A percentile compares a stretch with the other conserved stretches of the same genome.
These are phyloP conservation scores for Strix aluco DNA, from an alignment of 2,113 vertebrate genomes.

Conservation along the genomic window DNA sequence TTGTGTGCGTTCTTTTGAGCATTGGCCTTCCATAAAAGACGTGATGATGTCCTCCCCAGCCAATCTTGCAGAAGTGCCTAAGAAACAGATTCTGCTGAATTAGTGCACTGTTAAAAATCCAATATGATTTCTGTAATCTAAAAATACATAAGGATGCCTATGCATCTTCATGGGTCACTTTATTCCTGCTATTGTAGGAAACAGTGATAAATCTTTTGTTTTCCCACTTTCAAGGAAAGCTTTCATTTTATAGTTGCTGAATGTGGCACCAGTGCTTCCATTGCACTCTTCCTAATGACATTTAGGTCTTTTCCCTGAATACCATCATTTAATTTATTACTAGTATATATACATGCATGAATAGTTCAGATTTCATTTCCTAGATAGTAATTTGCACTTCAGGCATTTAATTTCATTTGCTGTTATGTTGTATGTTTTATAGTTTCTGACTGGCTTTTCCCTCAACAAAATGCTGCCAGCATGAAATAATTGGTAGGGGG, in stretches of 20 bases:
- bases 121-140: not conserved
- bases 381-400: constrained; percentile 47
- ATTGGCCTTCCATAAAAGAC: not conserved
- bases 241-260: not conserved
- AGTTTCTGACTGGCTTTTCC: constrained; percentile 5
- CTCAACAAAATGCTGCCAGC: not conserved
- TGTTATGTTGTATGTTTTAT: constrained; percentile 46
- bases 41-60: not conserved
- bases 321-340: constrained; percentile 34
- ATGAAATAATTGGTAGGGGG: constrained; percentile 60
- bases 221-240: not conserved
- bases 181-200: not conserved
- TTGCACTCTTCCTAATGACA: not conserved
- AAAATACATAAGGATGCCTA: not conserved
- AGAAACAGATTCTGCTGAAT: not conserved
- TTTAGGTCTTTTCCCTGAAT: constrained; percentile 11
- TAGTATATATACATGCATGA: constrained; percentile 24
- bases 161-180: not conserved
- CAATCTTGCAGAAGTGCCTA: not conserved
- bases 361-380: constrained; percentile 40
- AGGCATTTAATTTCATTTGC: constrained; percentile 57
- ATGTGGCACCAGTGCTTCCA: not conserved
- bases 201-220: not conserved
- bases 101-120: not conserved
- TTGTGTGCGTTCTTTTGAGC: not conserved